phyloP scores from a whole-genome alignment of 2,797 vertebrate species.

The Eurystomus glaucurus region DNA sequence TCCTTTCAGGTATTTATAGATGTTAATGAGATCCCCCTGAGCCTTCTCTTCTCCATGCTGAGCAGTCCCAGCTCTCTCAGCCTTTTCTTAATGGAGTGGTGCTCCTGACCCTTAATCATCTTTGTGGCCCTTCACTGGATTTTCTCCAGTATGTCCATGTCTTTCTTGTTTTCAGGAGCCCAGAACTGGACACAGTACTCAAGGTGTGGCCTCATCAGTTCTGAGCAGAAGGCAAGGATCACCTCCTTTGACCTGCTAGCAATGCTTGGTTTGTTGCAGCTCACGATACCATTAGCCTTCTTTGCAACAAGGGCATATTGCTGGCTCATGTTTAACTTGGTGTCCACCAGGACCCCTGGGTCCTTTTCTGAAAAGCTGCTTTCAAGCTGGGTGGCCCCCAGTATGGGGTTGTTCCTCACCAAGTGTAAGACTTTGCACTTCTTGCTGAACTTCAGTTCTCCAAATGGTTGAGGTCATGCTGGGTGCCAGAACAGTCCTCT shows the following conservation, averaged over 20 bases:
- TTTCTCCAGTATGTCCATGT: background rate
- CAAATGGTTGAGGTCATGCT: background rate
- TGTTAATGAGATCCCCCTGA: background rate
- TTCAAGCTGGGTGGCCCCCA: background rate
- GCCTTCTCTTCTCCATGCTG: background rate
- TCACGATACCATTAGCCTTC: background rate
- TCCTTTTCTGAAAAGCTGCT: background rate
- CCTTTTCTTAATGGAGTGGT: background rate
- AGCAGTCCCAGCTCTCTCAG: background rate
- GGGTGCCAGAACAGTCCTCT: background rate
- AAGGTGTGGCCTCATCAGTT: background rate
- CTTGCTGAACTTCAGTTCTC: background rate
- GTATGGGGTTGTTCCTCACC: background rate
- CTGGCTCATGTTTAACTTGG: background rate
- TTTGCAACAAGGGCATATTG: background rate
- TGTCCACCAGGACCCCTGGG: background rate
- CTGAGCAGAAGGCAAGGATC: background rate
- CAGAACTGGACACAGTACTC: background rate
- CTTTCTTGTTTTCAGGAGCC: background rate
- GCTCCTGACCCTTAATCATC: background rate
- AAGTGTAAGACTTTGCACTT: background rate
- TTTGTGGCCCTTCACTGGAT: background rate
- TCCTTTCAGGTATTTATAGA: background rate
- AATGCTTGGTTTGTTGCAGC: background rate
- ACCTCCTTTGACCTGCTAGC: rapidly evolving